Percentiles rank a stretch among this genome's conserved stretches.
phyloP scores from a whole-genome alignment of 1,140 invertebrate species.

The Teleopsis dalmanni region DNA sequence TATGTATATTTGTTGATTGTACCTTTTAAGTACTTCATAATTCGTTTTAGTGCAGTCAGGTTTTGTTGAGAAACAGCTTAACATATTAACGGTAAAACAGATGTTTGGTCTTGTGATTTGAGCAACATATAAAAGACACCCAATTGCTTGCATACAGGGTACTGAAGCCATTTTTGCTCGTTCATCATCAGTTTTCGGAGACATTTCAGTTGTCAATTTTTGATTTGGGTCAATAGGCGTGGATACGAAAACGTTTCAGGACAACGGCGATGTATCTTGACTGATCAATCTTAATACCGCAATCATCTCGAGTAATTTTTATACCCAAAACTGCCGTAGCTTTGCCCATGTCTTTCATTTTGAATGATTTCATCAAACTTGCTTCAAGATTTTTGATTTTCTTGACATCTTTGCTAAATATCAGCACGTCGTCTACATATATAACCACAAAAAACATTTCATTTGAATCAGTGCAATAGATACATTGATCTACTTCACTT shows the following conservation, averaged over 20 bases:
- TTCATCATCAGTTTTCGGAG: slow-evolving; percentile 14
- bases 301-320: neutral
- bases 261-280: slow-evolving; percentile 11
- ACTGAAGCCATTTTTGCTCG: slow-evolving; percentile 15
- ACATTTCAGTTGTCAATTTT: slow-evolving; percentile 5
- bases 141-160: slow-evolving; percentile 21
- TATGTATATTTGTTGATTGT: slow-evolving; percentile 16
- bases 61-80: neutral
- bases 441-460: slow-evolving; percentile 4
- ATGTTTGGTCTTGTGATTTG: neutral
- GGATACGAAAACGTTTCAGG: slow-evolving; percentile 31
- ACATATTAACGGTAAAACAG: neutral
- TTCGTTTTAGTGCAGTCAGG: slow-evolving; percentile 21
- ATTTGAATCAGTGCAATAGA: neutral
- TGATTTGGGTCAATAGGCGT: slow-evolving; percentile 14
- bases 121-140: slow-evolving; percentile 1
- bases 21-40: slow-evolving; percentile 39
- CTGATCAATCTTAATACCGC: slow-evolving; percentile 25
- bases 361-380: slow-evolving; percentile 20
- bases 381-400: slow-evolving; percentile 15
- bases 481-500: slow-evolving; percentile 23
- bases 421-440: slow-evolving; percentile 20
- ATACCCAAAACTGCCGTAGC: slow-evolving; percentile 3
- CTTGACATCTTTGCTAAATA: slow-evolving; percentile 20
- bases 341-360: slow-evolving; percentile 22